Conservation (phyloP, 2,113 vertebrate species). For the Anguilla japonica region DNA sequence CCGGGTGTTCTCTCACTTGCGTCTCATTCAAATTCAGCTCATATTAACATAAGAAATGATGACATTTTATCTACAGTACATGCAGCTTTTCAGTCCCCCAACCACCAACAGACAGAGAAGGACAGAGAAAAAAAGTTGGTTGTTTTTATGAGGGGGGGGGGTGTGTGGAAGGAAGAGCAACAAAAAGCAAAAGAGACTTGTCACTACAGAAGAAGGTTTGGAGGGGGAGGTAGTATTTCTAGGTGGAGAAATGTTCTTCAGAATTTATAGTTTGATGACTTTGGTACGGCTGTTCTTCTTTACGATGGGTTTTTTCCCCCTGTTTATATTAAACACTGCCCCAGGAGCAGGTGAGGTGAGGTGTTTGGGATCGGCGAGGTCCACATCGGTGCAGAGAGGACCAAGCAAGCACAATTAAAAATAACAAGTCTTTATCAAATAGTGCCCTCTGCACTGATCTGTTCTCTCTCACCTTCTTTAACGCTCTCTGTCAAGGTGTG, state of each 20-base stretch:
- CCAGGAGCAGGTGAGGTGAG: constrained; percentile 9
- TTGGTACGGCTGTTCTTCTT: constrained; percentile 39
- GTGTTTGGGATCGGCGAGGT: not conserved
- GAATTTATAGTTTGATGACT: constrained; percentile 39
- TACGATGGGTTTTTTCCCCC: not conserved
- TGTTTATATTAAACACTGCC: not conserved
- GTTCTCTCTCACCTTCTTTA: not conserved
- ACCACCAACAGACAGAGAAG: not conserved
- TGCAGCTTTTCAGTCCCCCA: not conserved
- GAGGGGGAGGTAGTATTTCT: constrained; percentile 54
- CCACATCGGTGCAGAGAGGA: not conserved
- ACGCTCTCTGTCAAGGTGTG: not conserved
- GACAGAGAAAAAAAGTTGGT: not conserved
- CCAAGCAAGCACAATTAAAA: constrained; percentile 15
- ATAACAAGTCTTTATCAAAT: constrained; percentile 2
- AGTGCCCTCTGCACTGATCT: constrained; percentile 17
- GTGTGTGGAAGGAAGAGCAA: not conserved
- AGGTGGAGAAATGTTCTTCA: constrained; percentile 34
- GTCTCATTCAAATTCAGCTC: not conserved
- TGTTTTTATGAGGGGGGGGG: too few species aligned
- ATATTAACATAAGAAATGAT: not conserved
- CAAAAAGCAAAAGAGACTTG: not conserved
- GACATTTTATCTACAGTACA: not conserved
- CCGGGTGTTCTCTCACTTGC: constrained; percentile 2
- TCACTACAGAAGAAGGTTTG: not conserved